Percentiles rank a stretch among this genome's conserved stretches.
Conservation (phyloP, 1,140 invertebrate species). For the Scaptomyza graminum region DNA sequence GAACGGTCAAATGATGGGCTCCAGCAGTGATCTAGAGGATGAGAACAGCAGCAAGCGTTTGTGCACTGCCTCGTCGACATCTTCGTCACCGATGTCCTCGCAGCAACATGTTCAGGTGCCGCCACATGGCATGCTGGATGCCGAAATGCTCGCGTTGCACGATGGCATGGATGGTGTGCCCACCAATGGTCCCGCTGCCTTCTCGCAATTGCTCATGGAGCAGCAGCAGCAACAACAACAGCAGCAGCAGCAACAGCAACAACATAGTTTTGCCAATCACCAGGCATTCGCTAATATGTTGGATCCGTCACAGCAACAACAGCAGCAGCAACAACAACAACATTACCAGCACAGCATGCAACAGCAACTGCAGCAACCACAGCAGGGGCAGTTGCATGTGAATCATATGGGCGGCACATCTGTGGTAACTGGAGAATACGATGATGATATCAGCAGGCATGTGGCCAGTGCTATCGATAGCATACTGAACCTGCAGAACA, state of each 20-base stretch:
- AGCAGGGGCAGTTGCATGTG: slow-evolving; percentile 74
- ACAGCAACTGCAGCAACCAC: slow-evolving; percentile 65
- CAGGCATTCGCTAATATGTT: slow-evolving; percentile 60
- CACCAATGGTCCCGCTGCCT: slow-evolving; percentile 51
- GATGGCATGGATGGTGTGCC: slow-evolving; percentile 58
- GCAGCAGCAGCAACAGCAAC: slow-evolving; percentile 49
- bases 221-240: slow-evolving; percentile 70
- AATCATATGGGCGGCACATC: slow-evolving; percentile 54
- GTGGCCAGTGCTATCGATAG: slow-evolving; percentile 91
- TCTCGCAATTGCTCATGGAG: slow-evolving; percentile 62
- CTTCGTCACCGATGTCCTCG: slow-evolving; percentile 69
- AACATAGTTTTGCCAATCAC: slow-evolving; percentile 64
- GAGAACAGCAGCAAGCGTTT: slow-evolving; percentile 72
- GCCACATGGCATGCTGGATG: slow-evolving; percentile 69
- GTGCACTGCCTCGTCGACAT: slow-evolving; percentile 68
- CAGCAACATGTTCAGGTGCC: slow-evolving; percentile 64
- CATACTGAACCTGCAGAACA: slow-evolving; percentile 89
- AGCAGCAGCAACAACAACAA: slow-evolving; percentile 50
- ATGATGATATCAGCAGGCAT: slow-evolving; percentile 89
- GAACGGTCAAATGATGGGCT: slow-evolving; percentile 76
- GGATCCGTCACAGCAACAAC: slow-evolving; percentile 59
- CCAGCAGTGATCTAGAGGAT: slow-evolving; percentile 70
- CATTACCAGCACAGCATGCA: slow-evolving; percentile 65
- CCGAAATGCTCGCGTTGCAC: slow-evolving; percentile 66
- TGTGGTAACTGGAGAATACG: slow-evolving; percentile 75